Evolutionary conservation across 2,797 vertebrate species (phyloP), one percentile per base, ranked within the genome.

Genomic region (Propithecus deckenii): DNA sequence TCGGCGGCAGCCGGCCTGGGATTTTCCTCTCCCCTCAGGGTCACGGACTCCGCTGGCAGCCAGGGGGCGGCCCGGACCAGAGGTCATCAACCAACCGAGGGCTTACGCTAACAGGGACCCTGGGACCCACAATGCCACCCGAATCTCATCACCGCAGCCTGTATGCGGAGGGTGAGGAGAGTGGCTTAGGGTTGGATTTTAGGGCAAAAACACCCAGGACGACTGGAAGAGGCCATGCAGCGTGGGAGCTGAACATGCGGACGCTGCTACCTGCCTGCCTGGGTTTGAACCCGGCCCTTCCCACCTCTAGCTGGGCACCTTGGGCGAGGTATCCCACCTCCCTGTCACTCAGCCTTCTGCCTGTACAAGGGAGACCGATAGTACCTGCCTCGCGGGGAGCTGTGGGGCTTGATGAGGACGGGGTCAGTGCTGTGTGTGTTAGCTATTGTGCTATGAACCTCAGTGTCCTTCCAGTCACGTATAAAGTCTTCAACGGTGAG

Each of bases 51-150:
- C 5, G 5, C 48, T 0, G 0, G 41, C 57, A 43, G 65, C 84
- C 15, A 8, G 57, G 25, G 25, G n/a, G 59, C 8, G 3, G 20
- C 12, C 43, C 9, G 1, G 79, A 30, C 75, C 52, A 50, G 71
- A 80, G 20, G 18, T 38, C 48, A 41, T 71, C 74, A 59, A 67
- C 32, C 63, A 35, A 7, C 25, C 1, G 11, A 15, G 76, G 71
- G 22, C 63, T 72, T 63, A 55, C 41, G 84, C 65, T 57, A n/a
- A 67, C 30, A 28, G 38, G 61, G 43, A 35, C 59, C 35, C n/a
- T 5, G 25, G 50, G 46, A 6, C 74, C 32, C 7, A 20, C 30
- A 2, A 4, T 25, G 28, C 9, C 25, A 0, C 55, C 10, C 0
- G 0, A 67, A 92, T 35, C 17, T 10, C 23, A 9, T 18, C 28